Evolutionary conservation across 2,797 vertebrate species (phyloP).

Genomic region (Erethizon dorsatum): DNA sequence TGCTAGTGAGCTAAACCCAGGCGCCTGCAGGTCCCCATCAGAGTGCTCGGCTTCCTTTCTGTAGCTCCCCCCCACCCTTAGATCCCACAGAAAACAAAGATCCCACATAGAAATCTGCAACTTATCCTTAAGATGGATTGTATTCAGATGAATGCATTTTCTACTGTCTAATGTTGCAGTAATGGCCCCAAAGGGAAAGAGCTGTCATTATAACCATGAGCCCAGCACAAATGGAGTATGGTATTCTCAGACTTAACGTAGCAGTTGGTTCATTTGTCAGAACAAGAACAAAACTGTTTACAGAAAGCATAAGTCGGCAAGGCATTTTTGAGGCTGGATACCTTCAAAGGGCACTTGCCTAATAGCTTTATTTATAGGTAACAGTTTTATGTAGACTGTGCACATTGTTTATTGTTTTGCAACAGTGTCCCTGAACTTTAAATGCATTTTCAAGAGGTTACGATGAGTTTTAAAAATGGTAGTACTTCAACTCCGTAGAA

Average conservation of each 20-base stretch:
- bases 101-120: slow-evolving; percentile 79
- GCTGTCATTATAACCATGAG: slow-evolving; percentile 78
- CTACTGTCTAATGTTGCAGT: slow-evolving; percentile 83
- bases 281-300: slow-evolving; percentile 86
- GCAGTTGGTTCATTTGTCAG: slow-evolving; percentile 86
- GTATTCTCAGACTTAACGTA: slow-evolving; percentile 84
- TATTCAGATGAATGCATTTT: slow-evolving; percentile 83
- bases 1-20: slow-evolving; percentile 61
- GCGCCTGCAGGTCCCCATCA: slow-evolving; percentile 53
- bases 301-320: slow-evolving; percentile 76
- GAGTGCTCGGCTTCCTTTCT: slow-evolving; percentile 65
- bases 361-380: slow-evolving; percentile 83
- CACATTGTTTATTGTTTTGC: slow-evolving; percentile 64
- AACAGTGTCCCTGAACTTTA: slow-evolving; percentile 69
- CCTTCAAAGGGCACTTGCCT: slow-evolving; percentile 77
- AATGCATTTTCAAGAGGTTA: slow-evolving; percentile 58
- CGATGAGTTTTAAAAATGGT: slow-evolving; percentile 7
- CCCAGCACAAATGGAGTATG: slow-evolving; percentile 71
- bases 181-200: slow-evolving; percentile 83
- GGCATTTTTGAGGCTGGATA: slow-evolving; percentile 81
- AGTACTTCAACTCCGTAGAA: neutral
- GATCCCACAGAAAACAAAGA: slow-evolving; percentile 77
- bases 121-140: slow-evolving; percentile 80
- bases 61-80: slow-evolving; percentile 59
- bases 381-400: slow-evolving; percentile 68